phyloP scores from a whole-genome alignment of 2,797 vertebrate species.

The Gymnodraco acuticeps region DNA sequence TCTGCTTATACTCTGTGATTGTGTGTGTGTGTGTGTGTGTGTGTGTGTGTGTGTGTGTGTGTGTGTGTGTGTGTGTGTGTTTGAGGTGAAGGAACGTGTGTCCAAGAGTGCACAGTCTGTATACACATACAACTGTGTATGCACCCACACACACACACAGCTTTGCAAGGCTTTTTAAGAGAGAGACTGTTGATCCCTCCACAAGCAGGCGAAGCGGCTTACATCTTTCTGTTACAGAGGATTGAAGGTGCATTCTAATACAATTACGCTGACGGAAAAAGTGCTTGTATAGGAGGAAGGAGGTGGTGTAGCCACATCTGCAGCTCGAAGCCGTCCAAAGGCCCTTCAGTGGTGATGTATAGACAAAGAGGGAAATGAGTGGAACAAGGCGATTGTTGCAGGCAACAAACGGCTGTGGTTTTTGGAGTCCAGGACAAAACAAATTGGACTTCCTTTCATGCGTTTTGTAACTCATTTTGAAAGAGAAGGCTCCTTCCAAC shows the following conservation, averaged over 20 bases:
- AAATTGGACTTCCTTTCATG: constrained; percentile 51
- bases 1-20: constrained; percentile 66
- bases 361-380: constrained; percentile 59
- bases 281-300: constrained; percentile 59
- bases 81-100: constrained; percentile 52
- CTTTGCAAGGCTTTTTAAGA: constrained; percentile 69
- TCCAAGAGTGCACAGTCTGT: constrained; percentile 15
- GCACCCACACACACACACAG: constrained; percentile 43
- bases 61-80: constrained; percentile 37
- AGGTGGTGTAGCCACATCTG: constrained; percentile 60
- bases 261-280: constrained; percentile 77
- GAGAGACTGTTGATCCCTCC: constrained; percentile 79
- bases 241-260: constrained; percentile 80
- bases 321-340: constrained; percentile 52
- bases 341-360: constrained; percentile 42
- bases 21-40: constrained; percentile 30
- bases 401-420: constrained; percentile 44
- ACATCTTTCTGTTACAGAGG: constrained; percentile 77
- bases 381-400: constrained; percentile 62
- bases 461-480: constrained; percentile 35
- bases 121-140: constrained; percentile 34
- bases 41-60: constrained; percentile 43
- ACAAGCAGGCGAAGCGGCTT: constrained; percentile 79
- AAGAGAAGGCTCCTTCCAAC: constrained; percentile 29
- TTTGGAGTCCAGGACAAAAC: constrained; percentile 47